Conservation (phyloP, 2,888 invertebrate species). For the Eilema sororculum region DNA sequence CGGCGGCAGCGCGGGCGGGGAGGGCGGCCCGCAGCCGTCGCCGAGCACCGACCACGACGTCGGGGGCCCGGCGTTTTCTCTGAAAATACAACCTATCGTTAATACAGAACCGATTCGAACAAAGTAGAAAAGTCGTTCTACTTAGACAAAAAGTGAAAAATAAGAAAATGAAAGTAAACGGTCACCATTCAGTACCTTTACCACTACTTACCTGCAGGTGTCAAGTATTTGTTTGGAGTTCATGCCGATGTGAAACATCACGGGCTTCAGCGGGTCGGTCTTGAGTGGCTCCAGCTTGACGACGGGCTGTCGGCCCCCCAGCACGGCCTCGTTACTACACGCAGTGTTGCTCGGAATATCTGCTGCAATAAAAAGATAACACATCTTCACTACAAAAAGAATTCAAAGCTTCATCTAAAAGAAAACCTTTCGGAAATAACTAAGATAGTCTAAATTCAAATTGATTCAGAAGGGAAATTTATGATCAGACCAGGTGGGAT, state of each 20-base stretch:
- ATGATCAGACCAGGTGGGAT: no score
- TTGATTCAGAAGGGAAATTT: no score
- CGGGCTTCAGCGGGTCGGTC: constrained; percentile 88
- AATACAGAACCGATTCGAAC: neutral
- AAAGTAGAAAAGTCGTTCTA: neutral
- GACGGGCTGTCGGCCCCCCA: constrained; percentile 87
- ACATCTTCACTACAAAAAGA: neutral
- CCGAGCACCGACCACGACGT: constrained; percentile 82
- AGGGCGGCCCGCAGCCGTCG: constrained; percentile 89
- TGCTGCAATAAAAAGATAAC: constrained; percentile 23
- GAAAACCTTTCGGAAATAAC: neutral
- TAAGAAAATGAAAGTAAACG: constrained; percentile 16
- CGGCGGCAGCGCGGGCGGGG: constrained; percentile 94
- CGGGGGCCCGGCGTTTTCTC: constrained; percentile 76
- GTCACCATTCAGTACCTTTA: constrained; percentile 9
- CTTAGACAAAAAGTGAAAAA: neutral
- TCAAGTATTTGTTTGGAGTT: constrained; percentile 91
- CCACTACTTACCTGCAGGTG: constrained; percentile 89
- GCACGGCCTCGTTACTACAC: constrained; percentile 69
- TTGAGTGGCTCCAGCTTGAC: constrained; percentile 89
- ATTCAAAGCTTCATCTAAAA: neutral
- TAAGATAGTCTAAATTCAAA: no score
- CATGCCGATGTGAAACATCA: constrained; percentile 92
- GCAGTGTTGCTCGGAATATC: constrained; percentile 39
- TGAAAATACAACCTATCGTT: constrained; percentile 34